Evolutionary conservation across 2,888 invertebrate genomes (phyloP).

Genomic region (Anthoptus insignis): DNA sequence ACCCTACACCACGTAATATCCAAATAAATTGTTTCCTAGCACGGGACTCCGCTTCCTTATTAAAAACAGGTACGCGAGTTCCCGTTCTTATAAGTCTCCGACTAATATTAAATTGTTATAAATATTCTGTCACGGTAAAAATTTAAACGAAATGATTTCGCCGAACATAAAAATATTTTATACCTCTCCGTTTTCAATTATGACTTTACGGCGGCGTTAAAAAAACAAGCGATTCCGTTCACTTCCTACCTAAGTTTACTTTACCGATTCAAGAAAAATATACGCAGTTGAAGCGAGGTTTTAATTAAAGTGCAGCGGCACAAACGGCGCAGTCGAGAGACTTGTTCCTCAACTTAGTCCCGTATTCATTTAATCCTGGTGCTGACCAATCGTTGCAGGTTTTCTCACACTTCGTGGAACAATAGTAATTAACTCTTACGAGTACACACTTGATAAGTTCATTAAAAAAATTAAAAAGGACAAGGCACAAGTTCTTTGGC

Average conservation of each 20-base stretch:
- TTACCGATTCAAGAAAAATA: constrained; percentile 58
- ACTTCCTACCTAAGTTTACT: constrained; percentile 51
- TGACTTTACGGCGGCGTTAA: constrained; percentile 37
- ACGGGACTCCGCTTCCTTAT: constrained; percentile 8
- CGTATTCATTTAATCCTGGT: constrained; percentile 7
- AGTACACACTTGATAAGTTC: too few relatives aligned
- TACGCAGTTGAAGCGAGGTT: constrained; percentile 61
- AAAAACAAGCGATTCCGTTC: constrained; percentile 35
- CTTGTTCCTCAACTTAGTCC: constrained; percentile 53
- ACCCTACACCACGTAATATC: background rate
- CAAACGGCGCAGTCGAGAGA: constrained; percentile 58
- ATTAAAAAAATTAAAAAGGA: too few relatives aligned
- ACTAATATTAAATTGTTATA: constrained; percentile 30
- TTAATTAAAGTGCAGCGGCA: constrained; percentile 75
- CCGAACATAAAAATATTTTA: constrained; percentile 36
- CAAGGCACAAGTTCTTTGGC: too few relatives aligned
- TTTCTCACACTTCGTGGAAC: too few relatives aligned
- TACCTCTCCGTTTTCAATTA: constrained; percentile 33
- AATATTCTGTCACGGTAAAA: constrained; percentile 19
- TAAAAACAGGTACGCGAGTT: background rate
- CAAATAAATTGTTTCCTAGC: background rate
- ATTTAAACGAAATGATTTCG: constrained; percentile 23
- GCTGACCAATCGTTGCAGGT: constrained; percentile 51
- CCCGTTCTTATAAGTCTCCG: background rate
- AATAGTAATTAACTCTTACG: too few relatives aligned